Conservation (phyloP, 35 echinoderm and acorn worm genomes). For the Anneissia japonica region DNA sequence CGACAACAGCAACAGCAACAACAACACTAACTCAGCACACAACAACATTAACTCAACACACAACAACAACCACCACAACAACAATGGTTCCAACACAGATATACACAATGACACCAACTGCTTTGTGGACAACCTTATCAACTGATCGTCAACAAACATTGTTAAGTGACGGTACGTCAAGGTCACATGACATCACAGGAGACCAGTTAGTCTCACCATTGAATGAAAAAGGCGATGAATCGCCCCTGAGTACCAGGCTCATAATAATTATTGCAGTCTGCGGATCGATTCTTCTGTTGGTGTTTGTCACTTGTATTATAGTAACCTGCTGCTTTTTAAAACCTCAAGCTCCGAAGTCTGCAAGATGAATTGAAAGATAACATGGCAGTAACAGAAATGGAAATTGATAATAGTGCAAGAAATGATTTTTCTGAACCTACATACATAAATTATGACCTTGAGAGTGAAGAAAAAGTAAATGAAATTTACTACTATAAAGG, state of each 20-base stretch:
- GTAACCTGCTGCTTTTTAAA: neutral
- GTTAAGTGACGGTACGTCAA: too few relatives aligned
- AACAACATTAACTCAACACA: neutral
- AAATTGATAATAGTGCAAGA: neutral
- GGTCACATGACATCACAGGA: too few relatives aligned
- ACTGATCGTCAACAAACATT: too few relatives aligned
- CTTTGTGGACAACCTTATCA: too few relatives aligned
- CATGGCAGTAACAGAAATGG: neutral
- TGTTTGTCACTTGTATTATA: neutral
- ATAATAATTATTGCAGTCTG: neutral
- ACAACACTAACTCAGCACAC: too few relatives aligned
- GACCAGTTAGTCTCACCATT: neutral
- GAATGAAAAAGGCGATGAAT: neutral
- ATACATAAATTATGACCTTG: too few relatives aligned
- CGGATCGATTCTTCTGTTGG: neutral
- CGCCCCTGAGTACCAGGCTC: neutral
- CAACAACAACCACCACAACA: neutral
- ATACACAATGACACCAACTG: too few relatives aligned
- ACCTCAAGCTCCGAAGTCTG: neutral
- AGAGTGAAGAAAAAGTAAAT: neutral
- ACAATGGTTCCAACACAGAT: too few relatives aligned
- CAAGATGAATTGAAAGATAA: neutral
- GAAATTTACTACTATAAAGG: neutral
- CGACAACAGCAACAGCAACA: too few relatives aligned
- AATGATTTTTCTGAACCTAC: neutral